Evolutionary conservation across 2,888 invertebrate genomes (phyloP).

Genomic region (Pandemis heparana): DNA sequence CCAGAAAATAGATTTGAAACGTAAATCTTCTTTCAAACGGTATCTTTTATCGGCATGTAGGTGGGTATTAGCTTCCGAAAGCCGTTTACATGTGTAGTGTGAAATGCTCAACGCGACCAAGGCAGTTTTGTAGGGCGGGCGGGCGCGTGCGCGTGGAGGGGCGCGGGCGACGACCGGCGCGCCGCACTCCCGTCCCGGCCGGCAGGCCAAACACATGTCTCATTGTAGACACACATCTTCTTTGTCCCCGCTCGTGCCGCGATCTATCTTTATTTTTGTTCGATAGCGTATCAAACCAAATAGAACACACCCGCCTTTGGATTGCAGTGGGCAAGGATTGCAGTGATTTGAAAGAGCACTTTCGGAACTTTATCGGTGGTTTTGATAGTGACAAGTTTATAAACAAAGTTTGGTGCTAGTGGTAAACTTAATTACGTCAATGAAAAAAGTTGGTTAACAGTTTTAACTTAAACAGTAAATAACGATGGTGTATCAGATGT

Average conservation of each 20-base stretch:
- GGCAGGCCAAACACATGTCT: constrained; percentile 62
- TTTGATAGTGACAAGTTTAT: constrained; percentile 36
- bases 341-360: constrained; percentile 72
- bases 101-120: constrained; percentile 63
- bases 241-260: constrained; percentile 71
- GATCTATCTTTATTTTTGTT: constrained; percentile 74
- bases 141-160: constrained; percentile 63
- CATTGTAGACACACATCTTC: constrained; percentile 51
- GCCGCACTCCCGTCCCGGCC: constrained; percentile 75
- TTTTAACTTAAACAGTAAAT: background rate
- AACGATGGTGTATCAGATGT: constrained; percentile 7
- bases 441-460: constrained; percentile 16
- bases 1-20: constrained; percentile 17
- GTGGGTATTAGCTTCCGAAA: constrained; percentile 63
- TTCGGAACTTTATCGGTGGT: constrained; percentile 42
- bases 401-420: constrained; percentile 40
- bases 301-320: constrained; percentile 65
- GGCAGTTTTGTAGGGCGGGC: constrained; percentile 66
- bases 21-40: constrained; percentile 40
- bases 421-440: constrained; percentile 21
- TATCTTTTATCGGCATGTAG: constrained; percentile 57
- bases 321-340: constrained; percentile 83
- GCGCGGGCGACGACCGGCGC: constrained; percentile 56
- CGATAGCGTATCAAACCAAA: constrained; percentile 53
- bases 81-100: constrained; percentile 72